Conservation (phyloP, 2,797 vertebrate species). For the Orientallactaga sibirica region DNA sequence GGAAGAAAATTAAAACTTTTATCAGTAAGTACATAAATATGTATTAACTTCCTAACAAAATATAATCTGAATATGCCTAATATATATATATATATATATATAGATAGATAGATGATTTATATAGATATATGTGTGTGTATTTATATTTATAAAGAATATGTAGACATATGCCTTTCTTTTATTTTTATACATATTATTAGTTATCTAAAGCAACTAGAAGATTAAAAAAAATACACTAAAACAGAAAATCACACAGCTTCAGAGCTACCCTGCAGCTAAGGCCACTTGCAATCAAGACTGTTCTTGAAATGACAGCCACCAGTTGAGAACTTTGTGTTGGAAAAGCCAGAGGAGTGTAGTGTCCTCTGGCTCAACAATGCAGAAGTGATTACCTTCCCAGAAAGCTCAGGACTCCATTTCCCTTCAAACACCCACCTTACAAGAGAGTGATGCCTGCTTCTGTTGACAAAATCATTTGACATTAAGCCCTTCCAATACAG, state of each 20-base stretch:
- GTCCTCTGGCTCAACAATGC: not conserved
- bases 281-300: slow-evolving; percentile 68
- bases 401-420: not conserved
- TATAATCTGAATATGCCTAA: not conserved
- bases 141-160: not conserved
- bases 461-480: slow-evolving; percentile 61
- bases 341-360: not conserved
- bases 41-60: not conserved
- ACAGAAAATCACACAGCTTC: not conserved
- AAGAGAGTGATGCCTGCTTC: slow-evolving; percentile 19
- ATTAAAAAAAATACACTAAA: slow-evolving; percentile 5
- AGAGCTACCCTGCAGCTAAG: slow-evolving; percentile 32
- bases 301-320: slow-evolving; percentile 64
- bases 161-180: too few species aligned
- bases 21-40: not conserved
- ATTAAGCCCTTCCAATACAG: slow-evolving; percentile 9
- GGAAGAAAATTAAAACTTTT: not conserved
- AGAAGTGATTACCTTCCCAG: slow-evolving; percentile 46
- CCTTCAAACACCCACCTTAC: slow-evolving; percentile 38
- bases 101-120: too few species aligned
- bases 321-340: not conserved
- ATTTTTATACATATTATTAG: not conserved
- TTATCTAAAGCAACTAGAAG: not conserved
- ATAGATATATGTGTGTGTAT: not conserved
- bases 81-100: not conserved